Base-by-base conservation (phyloP, 2,888 invertebrate genomes). In the Rhagonycha fulva region DNA sequence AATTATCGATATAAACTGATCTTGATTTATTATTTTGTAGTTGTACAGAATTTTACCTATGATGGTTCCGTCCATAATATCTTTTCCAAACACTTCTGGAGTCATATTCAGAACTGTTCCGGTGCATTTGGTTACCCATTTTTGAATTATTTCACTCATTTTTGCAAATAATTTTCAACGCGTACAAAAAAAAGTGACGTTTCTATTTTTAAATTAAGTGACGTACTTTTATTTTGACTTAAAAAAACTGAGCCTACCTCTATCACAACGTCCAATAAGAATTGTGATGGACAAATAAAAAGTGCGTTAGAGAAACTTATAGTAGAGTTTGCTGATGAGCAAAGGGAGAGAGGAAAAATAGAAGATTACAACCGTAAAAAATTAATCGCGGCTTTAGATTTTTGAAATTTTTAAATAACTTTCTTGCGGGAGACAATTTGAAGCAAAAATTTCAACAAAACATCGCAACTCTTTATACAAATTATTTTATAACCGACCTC, bases 131-230 rank as follows among this genome's bases (percentile, higher is more conserved):
- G 89, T 88, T 23, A 93, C 83, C 93, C 93, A 93, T 83, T 89
- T 89, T 83, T 90, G 89, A 79, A 93, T 86, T 82, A 91, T 88
- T 84, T 91, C 90, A 76, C 90, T 89, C 92, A 92, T 92, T 80
- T 78, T 81, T 62, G 24, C 24, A 9, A 26, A 24, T 66, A 24
- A 24, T 24, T 66, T 66, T 66, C 12, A n/a, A 47, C 47, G 47
- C 47, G 47, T 47, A 9, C 47, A 47, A 47, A 47, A 32, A n/a
- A 32, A n/a, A n/a, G 7, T 47, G 47, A 47, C 47, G 47, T 32
- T 12, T 5, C 12, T 12, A 32, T 0, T 47, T 47, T 47, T 47
- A n/a, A 47, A 47, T 47, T 47, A 47, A 47, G 47, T 47, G 47
- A 47, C 47, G n/a, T n/a, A n/a, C n/a, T n/a, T 47, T 7, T n/a